These are phyloP conservation scores for Lagopus muta DNA, from an alignment of 2,113 vertebrate genomes.

Conservation along the genomic window DNA sequence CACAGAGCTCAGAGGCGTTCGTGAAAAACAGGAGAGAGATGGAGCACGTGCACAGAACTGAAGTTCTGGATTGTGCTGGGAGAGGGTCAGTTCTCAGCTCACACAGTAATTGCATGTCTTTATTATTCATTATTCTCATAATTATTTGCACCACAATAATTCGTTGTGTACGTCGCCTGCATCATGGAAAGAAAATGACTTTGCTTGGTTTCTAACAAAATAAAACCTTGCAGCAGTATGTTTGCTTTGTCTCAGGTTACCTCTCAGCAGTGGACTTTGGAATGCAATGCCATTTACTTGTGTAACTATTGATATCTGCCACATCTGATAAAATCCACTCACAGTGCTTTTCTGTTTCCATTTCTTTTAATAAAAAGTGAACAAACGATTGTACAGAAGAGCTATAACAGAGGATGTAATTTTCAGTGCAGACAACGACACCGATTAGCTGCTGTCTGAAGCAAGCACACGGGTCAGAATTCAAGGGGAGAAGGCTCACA, in stretches of 20 bases:
- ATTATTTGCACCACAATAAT: background rate
- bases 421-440: background rate
- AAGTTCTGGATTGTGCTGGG: background rate
- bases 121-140: background rate
- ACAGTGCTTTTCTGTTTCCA: background rate
- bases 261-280: constrained; percentile 33
- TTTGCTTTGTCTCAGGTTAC: background rate
- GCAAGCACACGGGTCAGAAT: background rate
- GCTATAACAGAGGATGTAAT: background rate
- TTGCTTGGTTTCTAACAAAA: background rate
- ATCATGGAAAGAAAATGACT: background rate
- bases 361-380: background rate
- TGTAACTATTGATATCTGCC: background rate
- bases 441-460: accelerated
- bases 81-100: background rate
- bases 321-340: background rate
- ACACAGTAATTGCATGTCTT: background rate
- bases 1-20: background rate
- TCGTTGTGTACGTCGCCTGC: background rate
- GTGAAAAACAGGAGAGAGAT: background rate
- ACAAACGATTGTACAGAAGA: background rate
- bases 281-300: background rate
- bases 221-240: background rate
- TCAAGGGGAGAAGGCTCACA: background rate
- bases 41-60: background rate